phyloP scores from a whole-genome alignment of 2,797 vertebrate genomes.

The Sebastes taczanowskii region DNA sequence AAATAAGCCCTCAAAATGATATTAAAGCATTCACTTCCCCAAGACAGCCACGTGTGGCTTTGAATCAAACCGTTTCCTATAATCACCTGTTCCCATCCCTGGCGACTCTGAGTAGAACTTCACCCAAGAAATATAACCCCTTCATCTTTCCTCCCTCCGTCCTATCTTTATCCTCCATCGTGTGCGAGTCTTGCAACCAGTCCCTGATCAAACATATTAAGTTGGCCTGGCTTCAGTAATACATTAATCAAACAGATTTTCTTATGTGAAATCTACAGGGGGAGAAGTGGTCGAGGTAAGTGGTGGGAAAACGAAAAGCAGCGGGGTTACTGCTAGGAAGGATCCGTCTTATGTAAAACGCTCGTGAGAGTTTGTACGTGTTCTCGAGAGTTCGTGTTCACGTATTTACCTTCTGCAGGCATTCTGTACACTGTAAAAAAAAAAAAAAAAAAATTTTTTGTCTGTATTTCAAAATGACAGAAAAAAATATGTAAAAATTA shows the following conservation, averaged over 20 bases:
- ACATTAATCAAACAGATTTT: conserved; percentile 49
- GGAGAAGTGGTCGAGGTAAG: conserved; percentile 5
- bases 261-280: conserved; percentile 1
- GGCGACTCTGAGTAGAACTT: conserved; percentile 41
- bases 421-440: too few species aligned
- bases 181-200: conserved; percentile 41
- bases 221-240: conserved; percentile 40
- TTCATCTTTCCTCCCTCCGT: conserved; percentile 49
- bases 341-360: too few species aligned
- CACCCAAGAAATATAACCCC: conserved; percentile 55
- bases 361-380: too few species aligned
- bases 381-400: too few species aligned
- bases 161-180: conserved; percentile 49
- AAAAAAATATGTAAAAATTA: too few species aligned
- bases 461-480: too few species aligned
- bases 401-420: too few species aligned
- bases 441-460: too few species aligned
- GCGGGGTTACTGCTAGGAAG: too few species aligned
- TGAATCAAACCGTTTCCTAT: conserved; percentile 50
- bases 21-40: conserved; percentile 30
- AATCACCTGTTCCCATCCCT: conserved; percentile 59
- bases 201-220: conserved; percentile 49
- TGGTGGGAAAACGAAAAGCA: neutral
- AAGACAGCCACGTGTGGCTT: conserved; percentile 38
- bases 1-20: conserved; percentile 48